A percentile compares a stretch with the other conserved stretches of the same genome.
Evolutionary conservation across 1,140 invertebrate species (phyloP).

Genomic region (Lerema accius): DNA sequence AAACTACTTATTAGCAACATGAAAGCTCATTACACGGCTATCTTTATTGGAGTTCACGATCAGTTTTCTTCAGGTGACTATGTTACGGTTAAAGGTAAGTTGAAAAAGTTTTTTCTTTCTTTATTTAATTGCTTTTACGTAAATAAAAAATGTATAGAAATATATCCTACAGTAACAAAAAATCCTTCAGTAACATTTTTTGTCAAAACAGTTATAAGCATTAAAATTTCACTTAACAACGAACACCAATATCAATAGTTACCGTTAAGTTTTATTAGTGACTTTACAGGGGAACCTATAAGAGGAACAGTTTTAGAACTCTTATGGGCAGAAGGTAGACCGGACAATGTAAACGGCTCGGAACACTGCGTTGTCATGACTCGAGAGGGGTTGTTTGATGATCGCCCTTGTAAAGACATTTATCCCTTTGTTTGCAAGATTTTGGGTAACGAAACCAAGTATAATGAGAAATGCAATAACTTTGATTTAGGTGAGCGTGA

Average conservation of each 20-base stretch:
- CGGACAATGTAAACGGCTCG: slow-evolving; percentile 49
- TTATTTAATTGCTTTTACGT: too few relatives aligned
- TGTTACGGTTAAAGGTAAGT: slow-evolving; percentile 56
- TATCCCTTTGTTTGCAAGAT: slow-evolving; percentile 67
- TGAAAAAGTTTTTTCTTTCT: too few relatives aligned
- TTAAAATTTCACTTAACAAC: too few relatives aligned
- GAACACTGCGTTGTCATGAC: slow-evolving; percentile 66
- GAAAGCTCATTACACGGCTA: slow-evolving; percentile 61
- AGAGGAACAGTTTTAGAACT: slow-evolving; percentile 53
- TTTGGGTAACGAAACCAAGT: slow-evolving; percentile 51
- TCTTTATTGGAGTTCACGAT: slow-evolving; percentile 64
- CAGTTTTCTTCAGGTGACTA: slow-evolving; percentile 57
- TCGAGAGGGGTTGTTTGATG: slow-evolving; percentile 60
- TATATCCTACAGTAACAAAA: too few relatives aligned
- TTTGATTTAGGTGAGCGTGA: slow-evolving; percentile 52
- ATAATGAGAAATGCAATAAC: slow-evolving; percentile 54
- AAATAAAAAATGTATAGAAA: too few relatives aligned
- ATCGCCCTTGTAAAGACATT: slow-evolving; percentile 53
- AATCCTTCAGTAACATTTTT: too few relatives aligned
- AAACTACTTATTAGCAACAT: slow-evolving; percentile 66
- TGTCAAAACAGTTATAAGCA: too few relatives aligned
- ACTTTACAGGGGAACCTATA: slow-evolving; percentile 55
- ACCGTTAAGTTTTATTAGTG: too few relatives aligned
- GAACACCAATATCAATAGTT: neutral
- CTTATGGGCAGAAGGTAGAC: slow-evolving; percentile 60